Evolutionary conservation across 2,797 vertebrate genomes (phyloP).

Genomic region (Platalea minor): DNA sequence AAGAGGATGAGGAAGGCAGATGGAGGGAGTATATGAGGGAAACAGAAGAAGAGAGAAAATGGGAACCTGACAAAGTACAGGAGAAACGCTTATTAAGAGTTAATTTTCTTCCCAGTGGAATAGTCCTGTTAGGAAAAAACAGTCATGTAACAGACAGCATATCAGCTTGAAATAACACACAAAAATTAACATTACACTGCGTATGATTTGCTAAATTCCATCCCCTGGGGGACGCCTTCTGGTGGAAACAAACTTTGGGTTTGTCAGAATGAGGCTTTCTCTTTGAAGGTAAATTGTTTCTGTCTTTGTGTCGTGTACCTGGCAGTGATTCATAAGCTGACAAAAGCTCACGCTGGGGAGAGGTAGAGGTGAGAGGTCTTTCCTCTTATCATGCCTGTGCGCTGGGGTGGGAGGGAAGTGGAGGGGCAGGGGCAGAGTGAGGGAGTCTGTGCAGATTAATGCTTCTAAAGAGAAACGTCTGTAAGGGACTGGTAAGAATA

Average conservation of each 20-base stretch:
- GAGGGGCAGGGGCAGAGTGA: not conserved
- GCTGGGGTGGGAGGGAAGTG: not conserved
- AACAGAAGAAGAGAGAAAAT: not conserved
- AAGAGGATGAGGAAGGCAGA: not conserved
- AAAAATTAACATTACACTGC: constrained; percentile 41
- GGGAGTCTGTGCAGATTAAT: not conserved
- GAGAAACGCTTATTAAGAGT: not conserved
- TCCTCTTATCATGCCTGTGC: not conserved
- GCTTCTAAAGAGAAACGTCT: not conserved
- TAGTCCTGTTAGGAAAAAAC: not conserved
- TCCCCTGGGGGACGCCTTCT: not conserved
- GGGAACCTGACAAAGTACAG: not conserved
- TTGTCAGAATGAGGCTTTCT: constrained; percentile 15
- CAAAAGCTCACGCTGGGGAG: not conserved
- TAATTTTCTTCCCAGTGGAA: constrained; percentile 30
- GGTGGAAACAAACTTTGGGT: constrained; percentile 35
- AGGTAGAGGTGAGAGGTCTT: not conserved
- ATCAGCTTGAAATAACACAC: constrained; percentile 31
- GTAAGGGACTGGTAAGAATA: not conserved
- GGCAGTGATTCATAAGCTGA: not conserved
- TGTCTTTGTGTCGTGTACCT: not conserved
- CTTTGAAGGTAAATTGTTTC: constrained; percentile 3
- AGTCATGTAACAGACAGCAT: constrained; percentile 21
- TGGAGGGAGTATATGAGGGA: not conserved
- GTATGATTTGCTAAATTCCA: constrained; percentile 32